These are phyloP conservation scores for Sminthurinus aureus DNA, from an alignment of 2,888 invertebrate genomes.

Conservation along the genomic window DNA sequence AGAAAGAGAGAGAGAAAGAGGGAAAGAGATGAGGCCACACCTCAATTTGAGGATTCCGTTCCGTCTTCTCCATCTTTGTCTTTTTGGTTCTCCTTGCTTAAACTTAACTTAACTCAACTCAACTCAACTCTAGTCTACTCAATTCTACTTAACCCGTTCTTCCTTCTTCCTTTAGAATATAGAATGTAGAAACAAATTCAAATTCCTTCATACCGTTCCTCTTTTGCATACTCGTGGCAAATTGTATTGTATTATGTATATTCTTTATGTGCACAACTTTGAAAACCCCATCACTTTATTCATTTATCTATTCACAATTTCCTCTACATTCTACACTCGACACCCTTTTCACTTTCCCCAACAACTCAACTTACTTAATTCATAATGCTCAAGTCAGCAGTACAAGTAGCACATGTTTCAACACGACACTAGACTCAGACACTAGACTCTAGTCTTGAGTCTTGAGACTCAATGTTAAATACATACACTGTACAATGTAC, in stretches of 20 bases:
- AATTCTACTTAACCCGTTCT: slow-evolving; percentile 17
- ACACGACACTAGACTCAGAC: neutral
- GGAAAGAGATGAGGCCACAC: slow-evolving; percentile 45
- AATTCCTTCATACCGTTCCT: neutral
- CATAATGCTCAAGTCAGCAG: neutral
- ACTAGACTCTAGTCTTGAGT: no score
- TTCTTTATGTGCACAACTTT: neutral
- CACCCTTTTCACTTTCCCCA: neutral
- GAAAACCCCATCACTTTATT: slow-evolving; percentile 9
- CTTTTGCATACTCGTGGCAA: neutral
- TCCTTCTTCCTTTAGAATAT: neutral
- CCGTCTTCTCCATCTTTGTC: slow-evolving; percentile 12
- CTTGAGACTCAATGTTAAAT: no score
- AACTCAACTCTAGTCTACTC: neutral
- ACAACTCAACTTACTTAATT: neutral
- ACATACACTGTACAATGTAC: no score
- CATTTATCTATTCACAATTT: neutral
- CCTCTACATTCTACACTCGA: no score
- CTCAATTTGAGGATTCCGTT: slow-evolving; percentile 51
- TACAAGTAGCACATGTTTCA: slow-evolving; percentile 11
- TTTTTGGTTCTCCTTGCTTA: neutral
- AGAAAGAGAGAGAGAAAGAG: no score
- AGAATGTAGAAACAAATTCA: neutral
- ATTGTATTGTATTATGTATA: neutral
- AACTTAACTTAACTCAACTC: neutral